Evolutionary conservation across 92 coral and sea anemone genomes (phyloP).

Genomic region (Palythoa grandis): DNA sequence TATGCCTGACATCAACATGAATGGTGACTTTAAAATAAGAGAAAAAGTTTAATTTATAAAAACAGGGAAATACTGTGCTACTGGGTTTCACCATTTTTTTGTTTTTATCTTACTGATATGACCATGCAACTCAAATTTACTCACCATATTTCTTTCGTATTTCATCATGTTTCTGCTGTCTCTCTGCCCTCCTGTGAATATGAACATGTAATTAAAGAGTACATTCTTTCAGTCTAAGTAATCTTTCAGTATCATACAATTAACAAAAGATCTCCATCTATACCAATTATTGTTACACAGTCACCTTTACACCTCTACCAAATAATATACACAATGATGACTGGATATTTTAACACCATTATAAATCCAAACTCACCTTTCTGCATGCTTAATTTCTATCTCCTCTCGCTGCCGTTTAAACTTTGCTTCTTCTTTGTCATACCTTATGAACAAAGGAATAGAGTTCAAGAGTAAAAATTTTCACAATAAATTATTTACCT

Average conservation of each 20-base stretch:
- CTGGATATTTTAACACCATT: background rate
- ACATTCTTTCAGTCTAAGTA: background rate
- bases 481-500: too few species aligned
- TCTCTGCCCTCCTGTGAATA: constrained; percentile 70
- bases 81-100: too few species aligned
- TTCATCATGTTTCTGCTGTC: constrained; percentile 88
- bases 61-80: too few species aligned
- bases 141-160: constrained; percentile 90
- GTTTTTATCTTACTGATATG: too few species aligned
- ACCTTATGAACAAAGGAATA: constrained; percentile 31
- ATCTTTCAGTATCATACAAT: background rate
- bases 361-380: constrained; percentile 54
- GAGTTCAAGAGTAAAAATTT: background rate
- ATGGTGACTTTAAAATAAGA: too few species aligned
- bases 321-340: too few species aligned
- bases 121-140: background rate
- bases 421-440: constrained; percentile 77
- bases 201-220: background rate
- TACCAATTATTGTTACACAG: too few species aligned
- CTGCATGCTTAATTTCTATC: constrained; percentile 80
- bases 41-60: too few species aligned
- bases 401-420: constrained; percentile 85
- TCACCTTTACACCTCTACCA: too few species aligned
- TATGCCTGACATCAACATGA: too few species aligned
- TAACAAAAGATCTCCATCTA: too few species aligned